Evolutionary conservation across 1,140 invertebrate species (phyloP).

Genomic region (Pogonognathellus flavescens): DNA sequence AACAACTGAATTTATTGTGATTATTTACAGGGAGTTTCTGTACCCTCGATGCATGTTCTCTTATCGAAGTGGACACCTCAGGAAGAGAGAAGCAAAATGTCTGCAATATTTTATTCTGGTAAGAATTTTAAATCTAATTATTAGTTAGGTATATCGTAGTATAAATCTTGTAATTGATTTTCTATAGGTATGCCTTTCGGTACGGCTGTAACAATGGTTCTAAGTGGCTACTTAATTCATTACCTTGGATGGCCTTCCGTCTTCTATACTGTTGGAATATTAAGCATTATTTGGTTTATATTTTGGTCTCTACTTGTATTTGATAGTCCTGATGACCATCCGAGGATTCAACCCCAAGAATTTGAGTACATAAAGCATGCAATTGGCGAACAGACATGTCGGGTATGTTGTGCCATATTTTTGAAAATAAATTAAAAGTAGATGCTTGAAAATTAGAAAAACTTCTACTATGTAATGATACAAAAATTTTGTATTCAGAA

Average conservation of each 20-base stretch:
- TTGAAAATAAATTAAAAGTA: too few species aligned
- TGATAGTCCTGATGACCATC: slow-evolving; percentile 82
- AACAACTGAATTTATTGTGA: not conserved
- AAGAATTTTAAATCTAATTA: not conserved
- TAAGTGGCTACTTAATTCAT: slow-evolving; percentile 62
- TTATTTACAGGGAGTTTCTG: not conserved
- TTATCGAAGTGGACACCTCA: slow-evolving; percentile 73
- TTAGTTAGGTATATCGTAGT: too few species aligned
- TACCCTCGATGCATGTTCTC: slow-evolving; percentile 74
- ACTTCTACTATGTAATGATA: too few species aligned
- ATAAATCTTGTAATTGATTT: too few species aligned
- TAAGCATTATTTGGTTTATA: slow-evolving; percentile 72
- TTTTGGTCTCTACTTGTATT: slow-evolving; percentile 78
- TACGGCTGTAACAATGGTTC: slow-evolving; percentile 61
- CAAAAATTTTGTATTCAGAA: too few species aligned
- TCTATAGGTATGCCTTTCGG: slow-evolving; percentile 61
- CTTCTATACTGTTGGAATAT: slow-evolving; percentile 71
- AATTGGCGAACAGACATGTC: slow-evolving; percentile 31
- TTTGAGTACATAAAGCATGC: slow-evolving; percentile 71
- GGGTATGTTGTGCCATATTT: too few species aligned
- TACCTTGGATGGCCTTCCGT: slow-evolving; percentile 72
- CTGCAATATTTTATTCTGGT: slow-evolving; percentile 64
- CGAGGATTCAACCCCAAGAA: slow-evolving; percentile 74
- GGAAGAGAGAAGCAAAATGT: slow-evolving; percentile 69
- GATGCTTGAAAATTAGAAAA: too few species aligned